phyloP scores from a whole-genome alignment of 2,888 invertebrate species.

The Drosophila recens region DNA sequence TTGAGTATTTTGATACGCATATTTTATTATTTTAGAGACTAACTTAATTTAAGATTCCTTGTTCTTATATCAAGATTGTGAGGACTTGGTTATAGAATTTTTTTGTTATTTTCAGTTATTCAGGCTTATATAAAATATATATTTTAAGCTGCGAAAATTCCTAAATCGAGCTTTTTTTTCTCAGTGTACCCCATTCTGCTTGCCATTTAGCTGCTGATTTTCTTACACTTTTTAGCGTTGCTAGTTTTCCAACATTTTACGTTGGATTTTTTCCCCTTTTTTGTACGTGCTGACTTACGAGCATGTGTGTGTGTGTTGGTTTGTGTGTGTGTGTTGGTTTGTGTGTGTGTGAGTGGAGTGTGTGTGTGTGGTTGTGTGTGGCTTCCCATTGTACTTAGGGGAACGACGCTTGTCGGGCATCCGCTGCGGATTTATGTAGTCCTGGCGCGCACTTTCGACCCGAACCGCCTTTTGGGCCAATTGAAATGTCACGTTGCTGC shows the following conservation, averaged over 20 bases:
- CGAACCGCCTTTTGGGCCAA: conserved; percentile 67
- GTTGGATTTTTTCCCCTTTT: conserved; percentile 36
- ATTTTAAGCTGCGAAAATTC: too few species aligned
- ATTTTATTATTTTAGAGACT: too few species aligned
- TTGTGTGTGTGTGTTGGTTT: background rate
- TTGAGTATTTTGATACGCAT: too few species aligned
- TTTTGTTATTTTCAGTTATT: too few species aligned
- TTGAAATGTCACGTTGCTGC: conserved; percentile 76
- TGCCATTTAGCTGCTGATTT: conserved; percentile 72
- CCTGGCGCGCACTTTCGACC: conserved; percentile 61
- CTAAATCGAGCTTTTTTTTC: background rate
- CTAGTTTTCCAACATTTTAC: conserved; percentile 72
- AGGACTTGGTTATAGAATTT: too few species aligned
- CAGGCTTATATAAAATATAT: too few species aligned
- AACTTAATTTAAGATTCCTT: too few species aligned
- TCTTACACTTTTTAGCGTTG: conserved; percentile 72
- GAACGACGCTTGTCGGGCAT: conserved; percentile 38
- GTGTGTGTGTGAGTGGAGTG: conserved; percentile 8
- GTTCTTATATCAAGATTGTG: too few species aligned
- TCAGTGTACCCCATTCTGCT: background rate
- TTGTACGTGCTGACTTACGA: conserved; percentile 58
- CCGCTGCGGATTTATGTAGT: conserved; percentile 70
- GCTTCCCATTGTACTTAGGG: conserved; percentile 41
- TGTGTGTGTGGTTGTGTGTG: conserved; percentile 23
- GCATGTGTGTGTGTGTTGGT: conserved; percentile 4